These are phyloP conservation scores for Acanthurus leucopareius DNA, from an alignment of 2,797 vertebrate species.

Conservation along the genomic window DNA sequence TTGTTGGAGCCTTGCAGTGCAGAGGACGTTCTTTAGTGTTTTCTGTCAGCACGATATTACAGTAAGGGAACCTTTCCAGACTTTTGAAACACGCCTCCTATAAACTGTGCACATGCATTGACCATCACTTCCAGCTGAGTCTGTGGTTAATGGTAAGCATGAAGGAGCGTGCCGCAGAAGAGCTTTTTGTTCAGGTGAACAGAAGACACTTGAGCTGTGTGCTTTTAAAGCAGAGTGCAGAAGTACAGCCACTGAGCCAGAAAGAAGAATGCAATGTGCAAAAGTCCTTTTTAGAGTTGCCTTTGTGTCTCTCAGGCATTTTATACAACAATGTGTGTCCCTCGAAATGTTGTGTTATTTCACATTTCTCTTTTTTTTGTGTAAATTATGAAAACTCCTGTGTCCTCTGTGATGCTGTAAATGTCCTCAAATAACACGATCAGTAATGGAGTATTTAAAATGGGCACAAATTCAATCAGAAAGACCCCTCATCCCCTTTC, in stretches of 20 bases:
- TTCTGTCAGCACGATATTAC: neutral
- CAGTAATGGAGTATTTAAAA: slow-evolving; percentile 27
- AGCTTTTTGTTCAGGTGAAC: slow-evolving; percentile 44
- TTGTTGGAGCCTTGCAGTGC: neutral
- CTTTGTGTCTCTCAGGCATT: neutral
- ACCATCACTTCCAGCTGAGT: slow-evolving; percentile 31
- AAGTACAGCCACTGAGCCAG: slow-evolving; percentile 52
- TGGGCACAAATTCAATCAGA: slow-evolving; percentile 13
- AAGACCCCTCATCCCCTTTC: neutral
- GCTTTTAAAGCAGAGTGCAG: slow-evolving; percentile 54
- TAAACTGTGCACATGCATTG: neutral
- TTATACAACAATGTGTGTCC: neutral
- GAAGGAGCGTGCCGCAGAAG: slow-evolving; percentile 14
- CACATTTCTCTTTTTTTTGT: slow-evolving; percentile 3
- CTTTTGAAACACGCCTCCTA: slow-evolving; percentile 9
- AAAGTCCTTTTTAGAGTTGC: slow-evolving; percentile 29
- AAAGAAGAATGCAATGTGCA: slow-evolving; percentile 40
- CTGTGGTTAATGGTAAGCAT: slow-evolving; percentile 38
- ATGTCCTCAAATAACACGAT: slow-evolving; percentile 31
- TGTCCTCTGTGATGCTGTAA: slow-evolving; percentile 14
- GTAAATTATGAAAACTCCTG: slow-evolving; percentile 4
- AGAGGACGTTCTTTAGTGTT: slow-evolving; percentile 11
- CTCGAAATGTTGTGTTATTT: slow-evolving; percentile 16
- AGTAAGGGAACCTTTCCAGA: slow-evolving; percentile 11
- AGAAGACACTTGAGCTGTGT: slow-evolving; percentile 36